Conservation (phyloP, 1,140 invertebrate species). For the Caenorhabditis brenneri region DNA sequence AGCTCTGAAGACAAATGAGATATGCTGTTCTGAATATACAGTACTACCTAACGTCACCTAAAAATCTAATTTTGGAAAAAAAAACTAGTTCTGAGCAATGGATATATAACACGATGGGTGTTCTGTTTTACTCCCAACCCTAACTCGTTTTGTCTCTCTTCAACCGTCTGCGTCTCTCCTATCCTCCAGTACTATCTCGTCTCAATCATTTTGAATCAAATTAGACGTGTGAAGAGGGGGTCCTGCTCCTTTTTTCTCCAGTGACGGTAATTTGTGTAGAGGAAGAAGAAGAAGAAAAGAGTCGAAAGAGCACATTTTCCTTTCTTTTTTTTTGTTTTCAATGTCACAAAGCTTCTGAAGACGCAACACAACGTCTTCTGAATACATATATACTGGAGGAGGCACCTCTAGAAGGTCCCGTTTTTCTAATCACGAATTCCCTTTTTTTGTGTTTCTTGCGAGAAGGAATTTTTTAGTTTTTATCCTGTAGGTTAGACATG, state of each 20-base stretch:
- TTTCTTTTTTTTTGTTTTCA: background rate
- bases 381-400: background rate
- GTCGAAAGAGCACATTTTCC: conserved; percentile 3
- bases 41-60: no score
- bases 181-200: background rate
- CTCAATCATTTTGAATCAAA: conserved; percentile 27
- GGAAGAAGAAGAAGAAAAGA: background rate
- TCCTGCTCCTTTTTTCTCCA: background rate
- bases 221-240: conserved; percentile 13
- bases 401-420: background rate
- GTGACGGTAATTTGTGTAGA: conserved; percentile 34
- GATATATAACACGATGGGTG: background rate
- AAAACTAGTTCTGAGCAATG: background rate
- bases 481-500: no score
- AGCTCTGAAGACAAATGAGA: no score
- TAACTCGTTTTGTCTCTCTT: background rate
- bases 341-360: conserved; percentile 20
- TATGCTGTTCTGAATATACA: no score
- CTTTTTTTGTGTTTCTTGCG: background rate
- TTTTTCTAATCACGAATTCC: background rate
- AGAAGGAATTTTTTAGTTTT: background rate
- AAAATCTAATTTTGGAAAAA: no score
- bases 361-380: background rate
- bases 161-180: background rate
- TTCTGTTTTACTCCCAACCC: background rate